Conservation (phyloP, 2,113 vertebrate genomes). For the Oreochromis spilurus region DNA sequence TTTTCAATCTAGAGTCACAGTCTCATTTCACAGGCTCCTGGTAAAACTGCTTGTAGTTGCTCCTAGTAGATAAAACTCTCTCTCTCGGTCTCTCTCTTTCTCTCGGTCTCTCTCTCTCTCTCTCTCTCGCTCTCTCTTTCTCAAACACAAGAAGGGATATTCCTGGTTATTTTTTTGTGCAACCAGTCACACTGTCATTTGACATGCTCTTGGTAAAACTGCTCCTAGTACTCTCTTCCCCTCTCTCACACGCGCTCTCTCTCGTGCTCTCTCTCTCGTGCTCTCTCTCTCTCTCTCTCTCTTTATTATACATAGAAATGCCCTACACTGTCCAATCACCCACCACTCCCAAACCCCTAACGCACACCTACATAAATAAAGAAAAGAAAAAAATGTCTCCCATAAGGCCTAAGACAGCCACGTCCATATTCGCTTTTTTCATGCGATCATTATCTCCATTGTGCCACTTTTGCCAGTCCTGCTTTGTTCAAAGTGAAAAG, state of each 20-base stretch:
- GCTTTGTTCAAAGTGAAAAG: background rate
- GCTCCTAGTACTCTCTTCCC: background rate
- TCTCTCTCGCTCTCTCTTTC: background rate
- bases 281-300: background rate
- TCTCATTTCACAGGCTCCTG: background rate
- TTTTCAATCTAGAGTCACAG: background rate
- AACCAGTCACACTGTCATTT: background rate
- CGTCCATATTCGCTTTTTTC: background rate
- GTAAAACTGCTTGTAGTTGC: background rate
- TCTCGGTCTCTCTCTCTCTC: background rate
- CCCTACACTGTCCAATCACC: background rate
- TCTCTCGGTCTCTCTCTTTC: background rate
- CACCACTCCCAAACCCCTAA: background rate
- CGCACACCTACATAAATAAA: background rate
- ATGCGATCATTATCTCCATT: background rate
- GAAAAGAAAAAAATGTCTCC: no score
- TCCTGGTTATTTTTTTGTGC: background rate
- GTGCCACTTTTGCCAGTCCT: background rate
- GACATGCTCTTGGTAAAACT: background rate
- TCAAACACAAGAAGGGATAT: background rate
- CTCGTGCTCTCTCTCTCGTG: background rate
- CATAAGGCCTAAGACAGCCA: background rate
- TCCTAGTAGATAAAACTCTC: background rate
- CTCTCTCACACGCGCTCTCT: no score
- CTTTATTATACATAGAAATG: background rate